Percentiles rank a stretch among this genome's conserved stretches.
phyloP scores from a whole-genome alignment of 1,140 invertebrate genomes.

The Neodiprion pinetum region DNA sequence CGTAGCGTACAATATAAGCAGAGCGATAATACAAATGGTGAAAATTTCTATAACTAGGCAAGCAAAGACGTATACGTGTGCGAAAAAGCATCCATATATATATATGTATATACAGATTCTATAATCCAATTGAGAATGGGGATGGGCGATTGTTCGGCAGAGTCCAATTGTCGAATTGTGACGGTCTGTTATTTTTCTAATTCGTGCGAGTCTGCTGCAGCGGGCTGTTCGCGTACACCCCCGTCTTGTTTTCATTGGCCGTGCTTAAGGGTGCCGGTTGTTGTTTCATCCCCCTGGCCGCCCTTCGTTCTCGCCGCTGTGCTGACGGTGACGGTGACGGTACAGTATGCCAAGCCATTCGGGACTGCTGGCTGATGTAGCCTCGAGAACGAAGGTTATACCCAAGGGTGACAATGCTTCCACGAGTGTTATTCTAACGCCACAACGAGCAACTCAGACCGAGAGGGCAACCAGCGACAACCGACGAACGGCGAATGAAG shows the following conservation, averaged over 20 bases:
- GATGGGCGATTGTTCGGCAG: slow-evolving; percentile 56
- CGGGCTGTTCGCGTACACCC: background rate
- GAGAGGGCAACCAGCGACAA: background rate
- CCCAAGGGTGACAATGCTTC: slow-evolving; percentile 29
- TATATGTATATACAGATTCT: too few relatives aligned
- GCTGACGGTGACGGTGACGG: too few relatives aligned
- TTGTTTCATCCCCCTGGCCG: slow-evolving; percentile 53
- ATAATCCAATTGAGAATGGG: too few relatives aligned
- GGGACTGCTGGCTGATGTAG: background rate
- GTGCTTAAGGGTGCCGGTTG: slow-evolving; percentile 55
- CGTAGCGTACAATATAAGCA: too few relatives aligned
- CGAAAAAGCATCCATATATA: too few relatives aligned
- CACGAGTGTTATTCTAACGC: slow-evolving; percentile 9
- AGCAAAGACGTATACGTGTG: too few relatives aligned
- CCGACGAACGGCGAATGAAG: too few relatives aligned
- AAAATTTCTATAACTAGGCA: background rate
- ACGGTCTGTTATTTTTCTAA: slow-evolving; percentile 58
- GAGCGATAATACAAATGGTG: too few relatives aligned
- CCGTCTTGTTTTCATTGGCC: slow-evolving; percentile 59
- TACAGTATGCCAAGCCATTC: too few relatives aligned
- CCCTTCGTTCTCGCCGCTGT: slow-evolving; percentile 18
- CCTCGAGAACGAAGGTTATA: slow-evolving; percentile 36
- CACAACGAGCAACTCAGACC: background rate
- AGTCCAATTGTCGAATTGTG: slow-evolving; percentile 16
- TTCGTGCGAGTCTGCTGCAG: slow-evolving; percentile 32